Base-by-base conservation (phyloP, 1,140 invertebrate species). In the Sycophaga agraensis region DNA sequence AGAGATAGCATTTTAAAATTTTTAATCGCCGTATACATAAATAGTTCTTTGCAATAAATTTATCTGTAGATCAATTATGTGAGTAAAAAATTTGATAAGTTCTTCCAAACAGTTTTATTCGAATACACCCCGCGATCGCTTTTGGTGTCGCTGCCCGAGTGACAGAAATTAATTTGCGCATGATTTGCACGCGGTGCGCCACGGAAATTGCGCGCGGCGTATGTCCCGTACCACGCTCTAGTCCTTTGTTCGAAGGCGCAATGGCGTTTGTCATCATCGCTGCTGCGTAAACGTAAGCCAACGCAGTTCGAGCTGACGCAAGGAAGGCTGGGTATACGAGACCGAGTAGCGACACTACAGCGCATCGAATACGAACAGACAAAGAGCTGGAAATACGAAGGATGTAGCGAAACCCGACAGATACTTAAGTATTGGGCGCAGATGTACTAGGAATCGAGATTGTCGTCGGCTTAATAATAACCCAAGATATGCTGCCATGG, bases 121-220 rank as follows among this genome's bases (percentile, higher is more conserved):
- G n/a, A n/a, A n/a, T n/a, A n/a, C n/a, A n/a, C n/a, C n/a, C n/a
- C n/a, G n/a, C n/a, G n/a, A n/a, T n/a, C n/a, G n/a, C n/a, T n/a
- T n/a, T n/a, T n/a, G n/a, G n/a, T n/a, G n/a, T 24, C 9, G 16
- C 12, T 7, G 21, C 21, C 4, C 2, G 21, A 2, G 28, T 4
- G 28, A 22, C n/a, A 71, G 69, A 72, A 74, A 74, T 74, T 74
- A 71, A 74, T 74, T 74, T 74, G 61, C 43, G 58, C 61, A 63
- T 61, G 65, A 59, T 58, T 40, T 19, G 39, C 40, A 45, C 31
- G 40, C 19, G 24, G 60, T 50, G 55, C 37, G 16, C 37, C n/a
- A 34, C 48, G 17, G 26, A 17, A 50, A 59, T 59, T 59, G 11
- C 46, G 26, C 35, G 24, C 26, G 16, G 16, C 7, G 17, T 51